phyloP scores from a whole-genome alignment of 2,797 vertebrate genomes.

The Austrolebias charrua region DNA sequence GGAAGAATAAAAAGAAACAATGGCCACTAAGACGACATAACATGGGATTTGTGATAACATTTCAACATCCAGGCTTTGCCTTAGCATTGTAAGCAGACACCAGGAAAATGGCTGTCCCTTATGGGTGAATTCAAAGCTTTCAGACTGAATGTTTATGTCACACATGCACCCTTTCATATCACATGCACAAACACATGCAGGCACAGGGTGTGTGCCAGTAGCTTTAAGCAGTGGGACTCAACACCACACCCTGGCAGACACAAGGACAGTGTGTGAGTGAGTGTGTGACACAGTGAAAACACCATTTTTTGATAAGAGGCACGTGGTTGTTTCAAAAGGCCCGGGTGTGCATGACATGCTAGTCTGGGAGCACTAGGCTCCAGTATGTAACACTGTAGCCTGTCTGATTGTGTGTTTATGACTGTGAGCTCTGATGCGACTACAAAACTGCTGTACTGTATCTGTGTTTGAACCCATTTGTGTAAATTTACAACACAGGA shows the following conservation, averaged over 20 bases:
- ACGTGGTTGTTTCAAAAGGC: conserved; percentile 68
- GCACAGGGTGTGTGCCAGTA: conserved; percentile 66
- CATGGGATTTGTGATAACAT: conserved; percentile 71
- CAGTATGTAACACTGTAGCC: conserved; percentile 41
- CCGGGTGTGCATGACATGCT: conserved; percentile 60
- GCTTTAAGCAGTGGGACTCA: conserved; percentile 71
- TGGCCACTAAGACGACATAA: conserved; percentile 64
- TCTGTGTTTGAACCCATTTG: conserved; percentile 22
- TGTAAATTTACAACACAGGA: conserved; percentile 32
- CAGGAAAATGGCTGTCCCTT: conserved; percentile 60
- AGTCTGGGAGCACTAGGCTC: conserved; percentile 53
- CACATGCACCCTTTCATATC: conserved; percentile 69
- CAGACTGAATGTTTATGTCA: conserved; percentile 72
- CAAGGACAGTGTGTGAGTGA: conserved; percentile 41
- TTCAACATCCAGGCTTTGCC: conserved; percentile 65
- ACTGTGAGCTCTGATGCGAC: conserved; percentile 46
- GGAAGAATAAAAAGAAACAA: conserved; percentile 59
- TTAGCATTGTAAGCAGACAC: conserved; percentile 57
- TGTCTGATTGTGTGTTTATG: conserved; percentile 49
- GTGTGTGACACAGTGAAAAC: conserved; percentile 55
- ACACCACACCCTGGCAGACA: conserved; percentile 69
- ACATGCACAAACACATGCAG: conserved; percentile 51
- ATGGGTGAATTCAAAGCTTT: conserved; percentile 69
- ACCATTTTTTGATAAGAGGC: conserved; percentile 76
- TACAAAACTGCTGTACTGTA: conserved; percentile 36